Conservation (phyloP, 2,797 vertebrate species). For the Morus bassanus region DNA sequence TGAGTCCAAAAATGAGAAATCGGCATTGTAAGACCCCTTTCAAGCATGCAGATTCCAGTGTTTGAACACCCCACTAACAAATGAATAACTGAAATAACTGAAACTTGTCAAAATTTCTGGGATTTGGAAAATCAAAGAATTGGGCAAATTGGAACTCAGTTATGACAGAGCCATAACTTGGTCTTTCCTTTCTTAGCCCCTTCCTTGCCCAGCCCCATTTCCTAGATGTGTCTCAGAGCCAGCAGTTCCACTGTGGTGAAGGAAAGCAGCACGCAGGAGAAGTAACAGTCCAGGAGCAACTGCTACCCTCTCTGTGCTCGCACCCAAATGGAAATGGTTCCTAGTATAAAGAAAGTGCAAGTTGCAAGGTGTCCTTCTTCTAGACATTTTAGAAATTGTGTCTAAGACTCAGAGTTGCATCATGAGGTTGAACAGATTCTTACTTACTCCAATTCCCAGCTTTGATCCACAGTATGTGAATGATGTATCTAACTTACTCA, state of each 20-base stretch:
- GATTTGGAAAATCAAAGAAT: neutral
- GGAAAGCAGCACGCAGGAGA: neutral
- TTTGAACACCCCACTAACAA: neutral
- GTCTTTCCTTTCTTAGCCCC: neutral
- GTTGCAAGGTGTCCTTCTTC: neutral
- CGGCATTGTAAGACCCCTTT: neutral
- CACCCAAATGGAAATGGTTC: neutral
- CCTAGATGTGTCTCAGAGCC: neutral
- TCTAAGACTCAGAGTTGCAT: neutral
- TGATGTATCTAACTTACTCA: neutral
- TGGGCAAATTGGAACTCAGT: neutral
- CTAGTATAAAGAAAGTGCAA: neutral
- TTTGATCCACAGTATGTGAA: neutral
- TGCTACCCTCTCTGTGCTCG: rapidly evolving
- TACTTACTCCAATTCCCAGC: neutral
- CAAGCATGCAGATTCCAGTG: neutral
- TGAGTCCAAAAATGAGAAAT: neutral
- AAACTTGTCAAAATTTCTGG: neutral
- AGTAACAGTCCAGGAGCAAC: neutral
- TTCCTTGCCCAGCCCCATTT: neutral
- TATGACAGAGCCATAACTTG: neutral
- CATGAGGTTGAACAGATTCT: neutral
- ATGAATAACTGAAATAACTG: neutral
- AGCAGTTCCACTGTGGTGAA: neutral
- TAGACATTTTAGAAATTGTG: neutral